phyloP scores from a whole-genome alignment of 2,888 invertebrate genomes.

The Agrochola macilenta region DNA sequence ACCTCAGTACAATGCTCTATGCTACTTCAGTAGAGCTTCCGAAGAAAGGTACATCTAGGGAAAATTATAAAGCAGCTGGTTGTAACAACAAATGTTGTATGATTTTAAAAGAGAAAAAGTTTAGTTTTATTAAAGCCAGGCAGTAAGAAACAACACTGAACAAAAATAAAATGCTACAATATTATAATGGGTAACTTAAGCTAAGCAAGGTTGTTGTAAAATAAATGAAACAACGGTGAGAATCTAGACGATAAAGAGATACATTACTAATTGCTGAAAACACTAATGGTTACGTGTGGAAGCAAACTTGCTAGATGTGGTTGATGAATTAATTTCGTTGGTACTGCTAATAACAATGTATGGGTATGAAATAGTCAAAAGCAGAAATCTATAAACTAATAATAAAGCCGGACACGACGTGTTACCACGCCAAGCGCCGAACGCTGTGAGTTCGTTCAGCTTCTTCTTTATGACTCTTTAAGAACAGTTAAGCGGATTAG shows the following conservation, averaged over 20 bases:
- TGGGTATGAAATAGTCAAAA: neutral
- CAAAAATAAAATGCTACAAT: neutral
- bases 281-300: constrained; percentile 18
- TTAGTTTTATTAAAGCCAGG: neutral
- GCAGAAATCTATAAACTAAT: too few relatives aligned
- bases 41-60: too few relatives aligned
- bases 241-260: constrained; percentile 11
- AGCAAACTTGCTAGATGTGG: constrained; percentile 6
- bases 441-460: too few relatives aligned
- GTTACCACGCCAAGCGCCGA: too few relatives aligned
- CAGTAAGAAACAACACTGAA: constrained; percentile 1
- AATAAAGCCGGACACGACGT: too few relatives aligned
- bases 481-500: too few relatives aligned
- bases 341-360: neutral
- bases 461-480: too few relatives aligned
- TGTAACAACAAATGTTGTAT: too few relatives aligned
- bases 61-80: too few relatives aligned
- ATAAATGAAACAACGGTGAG: constrained; percentile 19
- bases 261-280: constrained; percentile 35
- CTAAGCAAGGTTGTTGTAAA: neutral
- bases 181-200: constrained; percentile 31
- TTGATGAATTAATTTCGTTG: neutral
- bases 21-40: too few relatives aligned
- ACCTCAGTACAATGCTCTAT: too few relatives aligned
- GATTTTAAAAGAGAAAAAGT: neutral